Base-by-base conservation (phyloP, 2,113 vertebrate species). In the Okapia johnstoni region DNA sequence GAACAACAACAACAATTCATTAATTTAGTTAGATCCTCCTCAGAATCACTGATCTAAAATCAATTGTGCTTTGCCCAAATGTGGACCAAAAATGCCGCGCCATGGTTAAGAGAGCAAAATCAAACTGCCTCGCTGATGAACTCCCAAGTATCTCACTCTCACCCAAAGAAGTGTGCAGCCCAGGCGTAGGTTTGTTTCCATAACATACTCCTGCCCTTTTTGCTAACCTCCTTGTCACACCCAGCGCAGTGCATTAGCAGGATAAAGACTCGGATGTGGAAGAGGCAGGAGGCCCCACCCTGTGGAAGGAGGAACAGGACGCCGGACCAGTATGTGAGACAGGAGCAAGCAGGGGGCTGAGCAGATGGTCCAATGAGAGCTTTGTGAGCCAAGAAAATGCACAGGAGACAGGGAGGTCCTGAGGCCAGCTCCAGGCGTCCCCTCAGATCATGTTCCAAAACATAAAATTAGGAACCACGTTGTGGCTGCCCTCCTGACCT, bases 181-280 rank as follows among this genome's bases (percentile, higher is more conserved):
- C 6, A 70, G 21, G 25, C 13, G 0, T 5, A 52, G 33, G n/a
- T 7, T 21, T 50, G 16, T 4, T 11, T 25, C n/a, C 40, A 8
- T 28, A 60, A 61, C 90, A 14, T 9, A 25, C 3, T 28, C n/a
- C 28, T 76, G 30, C 7, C 7, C 48, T 61, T 85, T 12, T 46
- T 36, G 36, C 14, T 77, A 12, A 60, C 23, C 33, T 17, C 16
- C 6, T 7, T 6, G n/a, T 26, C 46, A 46, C 25, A 19, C 86
- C 36, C n/a, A 23, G 33, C 17, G 0, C 55, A 1, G 9, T 1
- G 2, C 4, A 0, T 30, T 5, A 73, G 30, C 26, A n/a, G 16
- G 16, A 30, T 43, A 14, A 60, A 85, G 66, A n/a, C 66, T 10
- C 2, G 4, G 7, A n/a, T 1, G 0, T 14, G 28, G 77, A 43